Evolutionary conservation across 2,888 invertebrate species (phyloP).

Genomic region (Opisthograptis luteolata): DNA sequence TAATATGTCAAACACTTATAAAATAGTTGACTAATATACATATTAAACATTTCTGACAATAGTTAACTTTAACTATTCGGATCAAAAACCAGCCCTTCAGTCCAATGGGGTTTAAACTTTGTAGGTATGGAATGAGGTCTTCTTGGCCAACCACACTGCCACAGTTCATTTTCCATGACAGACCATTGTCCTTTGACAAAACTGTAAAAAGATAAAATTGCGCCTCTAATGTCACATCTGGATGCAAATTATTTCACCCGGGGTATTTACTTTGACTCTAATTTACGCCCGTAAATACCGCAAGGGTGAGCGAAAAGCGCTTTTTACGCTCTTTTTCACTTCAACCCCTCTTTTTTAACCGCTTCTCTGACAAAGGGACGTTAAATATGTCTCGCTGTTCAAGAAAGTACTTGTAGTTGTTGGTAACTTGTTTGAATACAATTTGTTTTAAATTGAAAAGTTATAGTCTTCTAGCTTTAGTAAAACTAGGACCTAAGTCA

Average conservation of each 20-base stretch:
- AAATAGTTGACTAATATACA: too few species aligned
- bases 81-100: too few species aligned
- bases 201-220: slow-evolving; percentile 63
- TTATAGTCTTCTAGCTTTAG: slow-evolving; percentile 1
- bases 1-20: too few species aligned
- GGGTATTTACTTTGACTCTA: slow-evolving; percentile 78
- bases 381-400: slow-evolving; percentile 34
- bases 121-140: too few species aligned
- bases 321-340: slow-evolving; percentile 41
- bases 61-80: too few species aligned
- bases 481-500: not conserved
- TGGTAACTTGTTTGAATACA: slow-evolving; percentile 28
- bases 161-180: not conserved
- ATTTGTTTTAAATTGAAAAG: slow-evolving; percentile 13
- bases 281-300: slow-evolving; percentile 76
- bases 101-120: too few species aligned
- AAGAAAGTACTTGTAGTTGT: slow-evolving; percentile 12
- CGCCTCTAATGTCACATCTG: slow-evolving; percentile 79
- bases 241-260: slow-evolving; percentile 80
- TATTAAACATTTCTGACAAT: too few species aligned
- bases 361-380: slow-evolving; percentile 42
- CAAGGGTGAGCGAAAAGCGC: slow-evolving; percentile 59
- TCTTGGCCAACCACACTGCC: too few species aligned
- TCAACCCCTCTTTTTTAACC: slow-evolving; percentile 36
- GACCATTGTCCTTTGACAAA: slow-evolving; percentile 8